phyloP scores from a whole-genome alignment of 2,888 invertebrate genomes.

The Sericinus montela region DNA sequence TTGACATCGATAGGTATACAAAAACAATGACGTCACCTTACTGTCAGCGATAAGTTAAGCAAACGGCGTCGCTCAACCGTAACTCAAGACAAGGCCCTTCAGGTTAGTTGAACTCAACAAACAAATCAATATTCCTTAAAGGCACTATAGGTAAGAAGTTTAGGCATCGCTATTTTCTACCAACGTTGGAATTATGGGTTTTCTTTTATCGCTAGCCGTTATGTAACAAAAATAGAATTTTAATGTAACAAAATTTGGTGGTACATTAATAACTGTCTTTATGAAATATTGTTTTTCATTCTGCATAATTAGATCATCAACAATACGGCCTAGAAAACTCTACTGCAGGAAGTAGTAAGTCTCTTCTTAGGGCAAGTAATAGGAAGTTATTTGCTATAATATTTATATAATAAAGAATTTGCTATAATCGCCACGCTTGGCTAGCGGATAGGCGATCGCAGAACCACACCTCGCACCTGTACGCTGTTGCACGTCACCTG shows the following conservation, averaged over 20 bases:
- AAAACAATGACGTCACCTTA: constrained; percentile 2
- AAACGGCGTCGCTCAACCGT: not conserved
- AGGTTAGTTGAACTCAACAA: constrained; percentile 14
- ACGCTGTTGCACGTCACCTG: too few species aligned
- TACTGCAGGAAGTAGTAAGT: too few species aligned
- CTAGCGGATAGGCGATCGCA: too few species aligned
- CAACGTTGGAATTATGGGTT: not conserved
- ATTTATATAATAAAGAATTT: too few species aligned
- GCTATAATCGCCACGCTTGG: too few species aligned
- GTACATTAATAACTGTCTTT: too few species aligned
- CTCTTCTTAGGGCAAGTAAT: too few species aligned
- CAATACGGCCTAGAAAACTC: too few species aligned
- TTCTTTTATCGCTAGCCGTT: not conserved
- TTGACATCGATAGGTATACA: not conserved
- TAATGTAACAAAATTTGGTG: not conserved
- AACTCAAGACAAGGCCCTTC: constrained; percentile 12
- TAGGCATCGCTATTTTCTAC: not conserved
- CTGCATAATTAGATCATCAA: too few species aligned
- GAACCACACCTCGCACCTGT: too few species aligned
- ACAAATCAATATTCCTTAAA: constrained; percentile 12
- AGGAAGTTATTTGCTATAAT: too few species aligned
- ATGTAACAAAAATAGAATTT: not conserved
- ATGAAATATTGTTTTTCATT: too few species aligned
- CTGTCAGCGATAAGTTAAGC: not conserved
- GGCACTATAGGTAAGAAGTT: constrained; percentile 1